Evolutionary conservation across 2,888 invertebrate species (phyloP).

Genomic region (Heliconius ethilla): DNA sequence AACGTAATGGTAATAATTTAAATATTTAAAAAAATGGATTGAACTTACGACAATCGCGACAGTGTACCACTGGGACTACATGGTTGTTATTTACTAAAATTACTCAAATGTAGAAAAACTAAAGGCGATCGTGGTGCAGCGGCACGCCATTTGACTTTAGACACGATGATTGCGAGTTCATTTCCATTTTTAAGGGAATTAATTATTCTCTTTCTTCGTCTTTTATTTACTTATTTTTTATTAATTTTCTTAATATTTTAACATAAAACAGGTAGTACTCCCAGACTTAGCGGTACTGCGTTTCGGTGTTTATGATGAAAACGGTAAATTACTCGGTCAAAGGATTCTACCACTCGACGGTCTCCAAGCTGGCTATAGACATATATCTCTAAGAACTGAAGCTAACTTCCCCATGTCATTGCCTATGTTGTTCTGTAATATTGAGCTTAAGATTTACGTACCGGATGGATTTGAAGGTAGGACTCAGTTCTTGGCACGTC

Average conservation of each 20-base stretch:
- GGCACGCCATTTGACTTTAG: too few species aligned
- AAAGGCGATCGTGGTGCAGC: too few species aligned
- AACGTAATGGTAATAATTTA: background rate
- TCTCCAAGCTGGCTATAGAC: slow-evolving; percentile 97
- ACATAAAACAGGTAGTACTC: slow-evolving; percentile 88
- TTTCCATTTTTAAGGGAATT: too few species aligned
- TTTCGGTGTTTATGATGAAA: slow-evolving; percentile 99
- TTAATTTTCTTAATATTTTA: background rate
- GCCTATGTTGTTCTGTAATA: slow-evolving; percentile 99
- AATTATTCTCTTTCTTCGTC: too few species aligned
- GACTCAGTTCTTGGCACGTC: too few species aligned
- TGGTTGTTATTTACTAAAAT: too few species aligned
- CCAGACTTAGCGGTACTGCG: slow-evolving; percentile 98
- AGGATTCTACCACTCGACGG: slow-evolving; percentile 98
- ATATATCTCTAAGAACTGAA: slow-evolving; percentile 98
- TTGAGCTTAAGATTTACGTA: slow-evolving; percentile 99
- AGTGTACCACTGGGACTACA: too few species aligned
- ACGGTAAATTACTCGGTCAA: slow-evolving; percentile 97
- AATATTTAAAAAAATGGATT: too few species aligned
- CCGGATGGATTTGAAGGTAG: slow-evolving; percentile 98
- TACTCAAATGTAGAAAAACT: too few species aligned
- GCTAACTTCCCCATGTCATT: slow-evolving; percentile 99
- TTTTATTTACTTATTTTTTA: too few species aligned
- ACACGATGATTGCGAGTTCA: too few species aligned
- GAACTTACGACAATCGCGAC: too few species aligned